These are phyloP conservation scores for Ranitomeya variabilis DNA, from an alignment of 2,113 vertebrate species.

Conservation along the genomic window DNA sequence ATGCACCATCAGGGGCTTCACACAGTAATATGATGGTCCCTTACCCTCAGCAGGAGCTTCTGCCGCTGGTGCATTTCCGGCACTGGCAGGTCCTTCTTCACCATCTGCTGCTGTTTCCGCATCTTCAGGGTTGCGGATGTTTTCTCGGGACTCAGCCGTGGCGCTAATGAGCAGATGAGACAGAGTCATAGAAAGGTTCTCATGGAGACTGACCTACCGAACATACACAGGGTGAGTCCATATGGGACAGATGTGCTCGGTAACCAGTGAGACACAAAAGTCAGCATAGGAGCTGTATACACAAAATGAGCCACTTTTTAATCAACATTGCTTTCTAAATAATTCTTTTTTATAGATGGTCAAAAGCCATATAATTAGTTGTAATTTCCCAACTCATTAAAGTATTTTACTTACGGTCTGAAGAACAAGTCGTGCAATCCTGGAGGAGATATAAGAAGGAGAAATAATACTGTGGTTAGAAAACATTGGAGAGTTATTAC, in stretches of 20 bases:
- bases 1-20: background rate
- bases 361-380: too few relatives aligned
- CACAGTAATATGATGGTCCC: background rate
- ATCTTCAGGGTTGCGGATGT: slow-evolving; percentile 82
- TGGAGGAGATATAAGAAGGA: slow-evolving; percentile 58
- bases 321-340: too few relatives aligned
- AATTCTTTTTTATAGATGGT: too few relatives aligned
- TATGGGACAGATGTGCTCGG: background rate
- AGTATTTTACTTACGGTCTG: slow-evolving; percentile 74
- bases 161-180: slow-evolving; percentile 63
- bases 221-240: background rate
- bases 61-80: slow-evolving; percentile 16
- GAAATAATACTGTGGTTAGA: background rate
- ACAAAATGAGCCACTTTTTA: too few relatives aligned
- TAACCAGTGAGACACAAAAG: too few relatives aligned
- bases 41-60: slow-evolving; percentile 31
- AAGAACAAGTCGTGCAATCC: slow-evolving; percentile 82
- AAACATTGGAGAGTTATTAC: background rate
- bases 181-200: background rate
- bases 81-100: slow-evolving; percentile 61
- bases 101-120: slow-evolving; percentile 64
- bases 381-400: too few relatives aligned
- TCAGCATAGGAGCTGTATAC: too few relatives aligned
- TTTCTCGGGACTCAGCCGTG: slow-evolving; percentile 76
- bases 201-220: background rate